phyloP scores from a whole-genome alignment of 2,797 vertebrate genomes.

The Halcyon badia region DNA sequence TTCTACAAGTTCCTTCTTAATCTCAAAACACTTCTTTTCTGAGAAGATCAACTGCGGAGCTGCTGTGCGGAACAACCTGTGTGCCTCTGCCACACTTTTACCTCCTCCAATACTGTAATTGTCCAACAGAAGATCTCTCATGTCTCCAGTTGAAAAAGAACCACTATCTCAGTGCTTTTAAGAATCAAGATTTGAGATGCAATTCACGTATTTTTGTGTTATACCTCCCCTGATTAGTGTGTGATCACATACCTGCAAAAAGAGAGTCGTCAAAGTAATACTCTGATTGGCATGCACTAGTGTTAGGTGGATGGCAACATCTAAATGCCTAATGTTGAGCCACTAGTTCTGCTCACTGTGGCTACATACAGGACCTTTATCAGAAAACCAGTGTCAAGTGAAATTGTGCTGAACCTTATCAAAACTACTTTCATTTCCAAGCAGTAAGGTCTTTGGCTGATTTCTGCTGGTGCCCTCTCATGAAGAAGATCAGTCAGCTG shows the following conservation, averaged over 20 bases:
- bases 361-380: neutral
- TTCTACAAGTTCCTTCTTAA: neutral
- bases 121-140: neutral
- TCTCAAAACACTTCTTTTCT: neutral
- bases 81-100: neutral
- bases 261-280: neutral
- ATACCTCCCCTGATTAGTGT: neutral
- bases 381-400: slow-evolving; percentile 4
- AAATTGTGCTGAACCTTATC: slow-evolving; percentile 29
- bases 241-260: neutral
- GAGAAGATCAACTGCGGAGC: neutral
- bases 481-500: neutral
- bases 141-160: neutral
- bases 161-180: neutral
- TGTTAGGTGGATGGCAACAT: neutral
- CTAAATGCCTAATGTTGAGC: neutral
- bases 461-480: neutral
- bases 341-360: neutral
- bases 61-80: fast-evolving
- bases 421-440: slow-evolving; percentile 17
- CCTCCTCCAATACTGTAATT: neutral
- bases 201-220: neutral
- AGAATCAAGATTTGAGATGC: neutral
- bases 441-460: neutral
- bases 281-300: neutral